These are phyloP conservation scores for Mamestra brassicae DNA, from an alignment of 2,888 invertebrate genomes.

Conservation along the genomic window DNA sequence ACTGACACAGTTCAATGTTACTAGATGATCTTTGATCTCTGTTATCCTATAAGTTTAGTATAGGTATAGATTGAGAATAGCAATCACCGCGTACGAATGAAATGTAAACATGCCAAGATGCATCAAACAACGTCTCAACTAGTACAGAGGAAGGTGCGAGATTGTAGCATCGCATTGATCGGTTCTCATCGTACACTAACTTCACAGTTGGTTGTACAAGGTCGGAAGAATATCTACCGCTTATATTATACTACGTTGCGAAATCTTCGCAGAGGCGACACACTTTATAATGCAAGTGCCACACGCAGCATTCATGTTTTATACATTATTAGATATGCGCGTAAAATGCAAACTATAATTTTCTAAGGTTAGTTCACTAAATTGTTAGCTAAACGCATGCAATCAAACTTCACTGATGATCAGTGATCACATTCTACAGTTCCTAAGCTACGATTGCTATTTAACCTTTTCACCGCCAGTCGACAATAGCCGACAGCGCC, in stretches of 20 bases:
- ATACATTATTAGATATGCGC: slow-evolving; percentile 37
- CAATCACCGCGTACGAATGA: slow-evolving; percentile 38
- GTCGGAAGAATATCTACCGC: slow-evolving; percentile 46
- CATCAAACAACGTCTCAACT: slow-evolving; percentile 50
- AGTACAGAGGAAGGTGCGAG: slow-evolving; percentile 49
- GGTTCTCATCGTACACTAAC: slow-evolving; percentile 34
- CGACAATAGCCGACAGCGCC: slow-evolving; percentile 63
- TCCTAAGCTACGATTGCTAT: slow-evolving; percentile 42
- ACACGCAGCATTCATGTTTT: slow-evolving; percentile 36
- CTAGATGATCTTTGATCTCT: slow-evolving; percentile 52
- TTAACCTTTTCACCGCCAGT: slow-evolving; percentile 63
- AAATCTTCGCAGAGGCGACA: slow-evolving; percentile 46
- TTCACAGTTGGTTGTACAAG: slow-evolving; percentile 55
- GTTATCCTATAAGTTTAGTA: slow-evolving; percentile 5
- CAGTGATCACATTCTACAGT: slow-evolving; percentile 46
- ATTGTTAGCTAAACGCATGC: slow-evolving; percentile 51
- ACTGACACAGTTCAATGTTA: slow-evolving; percentile 45
- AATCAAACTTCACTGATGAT: slow-evolving; percentile 56
- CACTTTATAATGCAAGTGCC: slow-evolving; percentile 34
- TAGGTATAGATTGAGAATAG: slow-evolving; percentile 40
- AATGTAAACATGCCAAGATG: slow-evolving; percentile 62
- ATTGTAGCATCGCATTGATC: slow-evolving; percentile 37
- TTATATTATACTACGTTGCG: slow-evolving; percentile 43
- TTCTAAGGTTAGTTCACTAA: slow-evolving; percentile 54
- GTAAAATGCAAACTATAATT: slow-evolving; percentile 14